phyloP scores from a whole-genome alignment of 2,797 vertebrate genomes.

The Macrochelys suwanniensis region DNA sequence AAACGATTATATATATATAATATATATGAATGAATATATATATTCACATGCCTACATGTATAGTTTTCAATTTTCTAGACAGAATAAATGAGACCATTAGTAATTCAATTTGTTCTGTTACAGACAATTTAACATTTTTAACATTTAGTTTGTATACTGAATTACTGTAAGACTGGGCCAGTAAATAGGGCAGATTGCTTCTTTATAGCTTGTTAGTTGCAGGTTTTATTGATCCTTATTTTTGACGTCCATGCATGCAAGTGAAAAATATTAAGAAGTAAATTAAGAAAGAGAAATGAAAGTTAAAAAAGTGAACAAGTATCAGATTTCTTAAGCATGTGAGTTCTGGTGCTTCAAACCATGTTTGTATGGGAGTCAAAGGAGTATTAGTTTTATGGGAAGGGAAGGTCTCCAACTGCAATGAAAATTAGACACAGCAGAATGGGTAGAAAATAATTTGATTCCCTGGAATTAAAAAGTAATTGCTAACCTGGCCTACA shows the following conservation, averaged over 20 bases:
- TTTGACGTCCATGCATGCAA: slow-evolving; percentile 37
- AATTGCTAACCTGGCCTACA: slow-evolving; percentile 33
- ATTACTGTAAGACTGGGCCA: slow-evolving; percentile 27
- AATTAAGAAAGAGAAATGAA: slow-evolving; percentile 54
- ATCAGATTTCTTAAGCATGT: not conserved
- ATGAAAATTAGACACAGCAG: not conserved
- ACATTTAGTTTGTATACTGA: slow-evolving; percentile 30
- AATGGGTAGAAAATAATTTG: slow-evolving; percentile 37
- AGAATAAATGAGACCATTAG: slow-evolving; percentile 29
- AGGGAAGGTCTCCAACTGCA: not conserved
- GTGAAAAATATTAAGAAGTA: slow-evolving; percentile 46
- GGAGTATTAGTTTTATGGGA: slow-evolving; percentile 27
- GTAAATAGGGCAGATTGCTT: slow-evolving; percentile 38
- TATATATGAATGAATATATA: not conserved
- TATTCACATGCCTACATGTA: not conserved
- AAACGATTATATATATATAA: not conserved
- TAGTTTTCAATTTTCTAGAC: slow-evolving; percentile 27
- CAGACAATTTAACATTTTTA: slow-evolving; percentile 66
- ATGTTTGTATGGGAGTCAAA: not conserved
- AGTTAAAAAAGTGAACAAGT: slow-evolving; percentile 3
- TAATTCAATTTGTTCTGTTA: slow-evolving; percentile 54
- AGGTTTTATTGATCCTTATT: slow-evolving; percentile 61
- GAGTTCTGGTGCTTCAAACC: slow-evolving; percentile 29
- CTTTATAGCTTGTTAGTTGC: slow-evolving; percentile 51
- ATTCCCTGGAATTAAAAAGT: slow-evolving; percentile 43